Evolutionary conservation across 2,113 vertebrate genomes (phyloP).

Genomic region (Notothenia rossii): DNA sequence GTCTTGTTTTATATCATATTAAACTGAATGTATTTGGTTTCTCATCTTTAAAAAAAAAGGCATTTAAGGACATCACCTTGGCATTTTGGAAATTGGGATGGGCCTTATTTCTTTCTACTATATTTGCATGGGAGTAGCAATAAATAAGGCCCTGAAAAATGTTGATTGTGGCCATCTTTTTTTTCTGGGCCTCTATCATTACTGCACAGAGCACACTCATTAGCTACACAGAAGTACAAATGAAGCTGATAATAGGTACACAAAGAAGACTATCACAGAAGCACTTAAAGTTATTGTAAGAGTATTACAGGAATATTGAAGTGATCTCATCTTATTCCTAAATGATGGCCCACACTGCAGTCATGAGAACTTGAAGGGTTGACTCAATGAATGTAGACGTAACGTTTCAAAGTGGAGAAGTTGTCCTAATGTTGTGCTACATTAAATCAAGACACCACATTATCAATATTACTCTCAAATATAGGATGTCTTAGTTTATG

Average conservation of each 20-base stretch:
- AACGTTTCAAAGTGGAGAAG: conserved; percentile 12
- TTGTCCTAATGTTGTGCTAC: neutral
- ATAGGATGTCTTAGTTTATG: neutral
- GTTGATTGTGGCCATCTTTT: neutral
- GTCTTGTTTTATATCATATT: no score
- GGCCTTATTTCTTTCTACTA: no score
- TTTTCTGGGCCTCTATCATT: neutral
- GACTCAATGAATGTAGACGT: conserved; percentile 41
- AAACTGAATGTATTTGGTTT: no score
- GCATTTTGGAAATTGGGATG: no score
- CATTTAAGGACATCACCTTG: no score
- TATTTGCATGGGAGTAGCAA: neutral
- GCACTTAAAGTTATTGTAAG: neutral
- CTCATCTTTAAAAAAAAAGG: no score
- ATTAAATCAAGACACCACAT: conserved; percentile 15
- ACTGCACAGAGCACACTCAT: neutral
- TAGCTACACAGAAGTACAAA: neutral
- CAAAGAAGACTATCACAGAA: neutral
- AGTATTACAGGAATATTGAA: neutral
- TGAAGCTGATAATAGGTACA: neutral
- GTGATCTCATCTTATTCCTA: neutral
- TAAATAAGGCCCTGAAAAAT: neutral
- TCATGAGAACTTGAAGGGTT: conserved; percentile 9
- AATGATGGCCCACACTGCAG: neutral
- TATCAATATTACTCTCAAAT: conserved; percentile 14